Evolutionary conservation across 1,140 invertebrate species (phyloP).

Genomic region (Cydia amplana): DNA sequence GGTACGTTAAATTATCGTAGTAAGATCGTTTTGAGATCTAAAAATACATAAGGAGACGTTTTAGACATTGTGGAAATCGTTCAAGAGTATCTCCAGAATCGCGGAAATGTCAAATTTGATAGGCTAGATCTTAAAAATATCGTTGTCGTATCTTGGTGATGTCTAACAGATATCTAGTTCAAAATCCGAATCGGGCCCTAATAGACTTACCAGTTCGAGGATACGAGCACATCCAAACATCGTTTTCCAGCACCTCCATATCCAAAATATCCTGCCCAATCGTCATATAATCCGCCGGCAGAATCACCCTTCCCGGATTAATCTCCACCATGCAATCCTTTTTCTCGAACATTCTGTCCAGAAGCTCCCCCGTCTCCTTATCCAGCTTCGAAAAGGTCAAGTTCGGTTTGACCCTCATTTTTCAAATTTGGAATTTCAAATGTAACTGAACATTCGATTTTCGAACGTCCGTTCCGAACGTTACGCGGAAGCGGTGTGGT

Average conservation of each 20-base stretch:
- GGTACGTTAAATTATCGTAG: too few species aligned
- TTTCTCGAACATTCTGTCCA: slow-evolving; percentile 84
- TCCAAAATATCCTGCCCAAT: slow-evolving; percentile 85
- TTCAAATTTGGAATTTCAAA: slow-evolving; percentile 40
- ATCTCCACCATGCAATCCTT: slow-evolving; percentile 85
- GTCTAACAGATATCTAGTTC: too few species aligned
- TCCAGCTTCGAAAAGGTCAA: slow-evolving; percentile 83
- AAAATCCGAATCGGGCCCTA: too few species aligned
- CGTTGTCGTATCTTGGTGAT: too few species aligned
- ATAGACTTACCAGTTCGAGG: slow-evolving; percentile 86
- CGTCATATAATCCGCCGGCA: slow-evolving; percentile 84
- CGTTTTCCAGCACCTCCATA: slow-evolving; percentile 83
- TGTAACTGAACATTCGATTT: slow-evolving; percentile 34
- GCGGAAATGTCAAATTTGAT: too few species aligned
- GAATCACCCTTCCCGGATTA: slow-evolving; percentile 83
- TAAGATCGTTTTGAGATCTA: too few species aligned
- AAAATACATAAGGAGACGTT: too few species aligned
- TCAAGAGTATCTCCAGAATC: too few species aligned
- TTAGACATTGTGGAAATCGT: too few species aligned
- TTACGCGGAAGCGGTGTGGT: slow-evolving; percentile 52
- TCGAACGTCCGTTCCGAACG: slow-evolving; percentile 35
- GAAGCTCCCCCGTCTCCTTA: slow-evolving; percentile 79
- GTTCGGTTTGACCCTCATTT: slow-evolving; percentile 64
- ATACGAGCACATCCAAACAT: slow-evolving; percentile 90
- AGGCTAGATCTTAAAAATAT: too few species aligned